Evolutionary conservation across 2,797 vertebrate genomes (phyloP), one percentile per base, ranked within the genome.

Genomic region (Anguilla obscura): DNA sequence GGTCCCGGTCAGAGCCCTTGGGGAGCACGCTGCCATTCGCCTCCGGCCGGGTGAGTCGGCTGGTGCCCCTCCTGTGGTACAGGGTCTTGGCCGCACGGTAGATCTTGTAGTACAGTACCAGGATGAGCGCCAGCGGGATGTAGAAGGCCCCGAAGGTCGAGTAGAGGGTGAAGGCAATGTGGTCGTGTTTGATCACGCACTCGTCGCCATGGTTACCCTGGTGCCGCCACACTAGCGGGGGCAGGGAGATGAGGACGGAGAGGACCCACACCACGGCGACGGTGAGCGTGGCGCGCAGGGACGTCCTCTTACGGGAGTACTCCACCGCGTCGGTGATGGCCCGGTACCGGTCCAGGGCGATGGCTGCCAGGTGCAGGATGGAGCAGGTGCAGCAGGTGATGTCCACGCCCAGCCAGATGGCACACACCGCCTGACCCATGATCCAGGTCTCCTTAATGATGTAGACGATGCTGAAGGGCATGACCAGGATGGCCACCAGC

Each of bases 51-150:
- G 96, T 94, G 0, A 98, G 96, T n/a, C 96, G 94, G 88, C 97
- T 99, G 85, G 97, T 90, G 3, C 97, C 97, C 90, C 98, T 96
- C 88, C 97, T 98, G 94, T 99, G 97, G 80, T 97, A 98, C 85
- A 99, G 97, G 9, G 95, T 98, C 93, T 98, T 98, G 91, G 98
- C 99, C 0, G 99, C 99, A 74, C 95, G 96, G 92, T 99, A 99
- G 93, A 99, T 99, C 95, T 98, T 99, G 92, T 99, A 99, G 92
- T 99, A 99, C 90, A 99, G 98, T 91, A 99, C 98, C 92, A 99
- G 95, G 91, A 99, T 99, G 92, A 99, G 95, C 87, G 97, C 94
- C 69, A 99, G 92, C 0, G 99, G 99, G 90, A 99, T 98, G 92
- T 99, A 99, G 95, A 99, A 99, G 2, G 98, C 99, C 63, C 99